Percentiles rank a stretch among this genome's conserved stretches.
Evolutionary conservation across 1,140 invertebrate genomes (phyloP).

Genomic region (Drosophila nebulosa): DNA sequence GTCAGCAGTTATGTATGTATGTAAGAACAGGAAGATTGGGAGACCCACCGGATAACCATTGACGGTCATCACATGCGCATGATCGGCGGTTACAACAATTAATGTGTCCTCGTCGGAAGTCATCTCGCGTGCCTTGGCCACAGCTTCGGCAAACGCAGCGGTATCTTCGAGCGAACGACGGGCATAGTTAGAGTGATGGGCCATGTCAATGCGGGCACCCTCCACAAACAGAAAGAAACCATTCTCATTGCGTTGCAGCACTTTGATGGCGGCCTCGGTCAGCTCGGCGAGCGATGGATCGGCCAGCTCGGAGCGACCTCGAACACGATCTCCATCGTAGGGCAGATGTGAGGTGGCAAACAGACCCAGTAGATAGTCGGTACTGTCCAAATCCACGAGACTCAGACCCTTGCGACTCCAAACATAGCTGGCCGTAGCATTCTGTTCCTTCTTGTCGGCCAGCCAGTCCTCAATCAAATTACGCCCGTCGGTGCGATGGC

Average conservation of each 20-base stretch:
- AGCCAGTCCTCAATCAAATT: slow-evolving; percentile 87
- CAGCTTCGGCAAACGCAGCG: slow-evolving; percentile 87
- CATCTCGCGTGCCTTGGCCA: slow-evolving; percentile 85
- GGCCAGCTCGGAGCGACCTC: slow-evolving; percentile 69
- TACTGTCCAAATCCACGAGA: slow-evolving; percentile 83
- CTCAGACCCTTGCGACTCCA: slow-evolving; percentile 85
- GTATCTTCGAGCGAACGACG: slow-evolving; percentile 90
- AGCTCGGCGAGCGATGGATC: slow-evolving; percentile 91
- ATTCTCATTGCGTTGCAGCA: slow-evolving; percentile 88
- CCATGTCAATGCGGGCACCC: slow-evolving; percentile 92
- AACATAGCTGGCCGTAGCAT: slow-evolving; percentile 84
- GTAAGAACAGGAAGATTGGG: too few relatives aligned
- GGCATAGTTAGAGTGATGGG: slow-evolving; percentile 91
- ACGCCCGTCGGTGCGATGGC: slow-evolving; percentile 82
- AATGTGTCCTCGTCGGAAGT: slow-evolving; percentile 88
- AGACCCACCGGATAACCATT: slow-evolving; percentile 84
- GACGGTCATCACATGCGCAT: slow-evolving; percentile 90
- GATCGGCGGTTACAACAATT: slow-evolving; percentile 90
- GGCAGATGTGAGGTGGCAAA: slow-evolving; percentile 81
- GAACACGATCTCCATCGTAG: slow-evolving; percentile 81
- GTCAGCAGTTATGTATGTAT: too few relatives aligned
- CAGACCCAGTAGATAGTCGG: slow-evolving; percentile 88
- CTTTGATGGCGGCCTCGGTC: slow-evolving; percentile 89
- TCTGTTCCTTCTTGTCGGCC: slow-evolving; percentile 82
- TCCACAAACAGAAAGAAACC: slow-evolving; percentile 95